Conservation (phyloP, 2,888 invertebrate genomes). For the Lithophane semibrunnea region DNA sequence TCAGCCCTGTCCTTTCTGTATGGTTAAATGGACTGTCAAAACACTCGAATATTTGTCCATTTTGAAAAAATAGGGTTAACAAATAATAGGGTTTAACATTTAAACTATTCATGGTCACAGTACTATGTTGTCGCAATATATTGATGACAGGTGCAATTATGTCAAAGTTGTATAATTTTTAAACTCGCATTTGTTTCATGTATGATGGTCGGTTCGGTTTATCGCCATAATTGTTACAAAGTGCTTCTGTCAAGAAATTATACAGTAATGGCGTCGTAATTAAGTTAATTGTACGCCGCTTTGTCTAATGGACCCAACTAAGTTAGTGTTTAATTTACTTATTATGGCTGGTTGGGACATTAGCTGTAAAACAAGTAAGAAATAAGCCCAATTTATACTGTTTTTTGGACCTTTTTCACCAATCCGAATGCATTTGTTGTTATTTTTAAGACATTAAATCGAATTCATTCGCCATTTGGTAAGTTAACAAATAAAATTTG, state of each 20-base stretch:
- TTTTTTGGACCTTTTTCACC: not conserved
- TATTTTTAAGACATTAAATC: not conserved
- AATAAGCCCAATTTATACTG: not conserved
- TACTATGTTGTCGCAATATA: not conserved
- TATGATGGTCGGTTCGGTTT: slow-evolving; percentile 15
- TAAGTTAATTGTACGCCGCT: slow-evolving; percentile 69
- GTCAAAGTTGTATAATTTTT: slow-evolving; percentile 25
- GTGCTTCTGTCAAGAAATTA: slow-evolving; percentile 69
- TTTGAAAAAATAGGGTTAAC: not conserved
- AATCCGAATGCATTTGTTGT: not conserved
- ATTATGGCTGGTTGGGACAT: slow-evolving; percentile 25
- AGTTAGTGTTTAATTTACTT: slow-evolving; percentile 53
- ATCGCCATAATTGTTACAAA: slow-evolving; percentile 58
- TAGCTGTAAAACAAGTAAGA: slow-evolving; percentile 2
- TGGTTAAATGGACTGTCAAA: not conserved
- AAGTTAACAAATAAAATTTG: slow-evolving; percentile 77
- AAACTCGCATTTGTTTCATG: slow-evolving; percentile 25
- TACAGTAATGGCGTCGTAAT: slow-evolving; percentile 68
- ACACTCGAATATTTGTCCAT: not conserved
- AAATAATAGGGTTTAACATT: not conserved
- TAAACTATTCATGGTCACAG: not conserved
- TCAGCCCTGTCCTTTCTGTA: not conserved
- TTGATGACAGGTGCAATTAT: slow-evolving; percentile 41
- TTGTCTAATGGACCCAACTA: slow-evolving; percentile 67
- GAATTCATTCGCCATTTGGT: slow-evolving; percentile 50